phyloP scores from a whole-genome alignment of 2,888 invertebrate species.

The Mechanitis messenoides region DNA sequence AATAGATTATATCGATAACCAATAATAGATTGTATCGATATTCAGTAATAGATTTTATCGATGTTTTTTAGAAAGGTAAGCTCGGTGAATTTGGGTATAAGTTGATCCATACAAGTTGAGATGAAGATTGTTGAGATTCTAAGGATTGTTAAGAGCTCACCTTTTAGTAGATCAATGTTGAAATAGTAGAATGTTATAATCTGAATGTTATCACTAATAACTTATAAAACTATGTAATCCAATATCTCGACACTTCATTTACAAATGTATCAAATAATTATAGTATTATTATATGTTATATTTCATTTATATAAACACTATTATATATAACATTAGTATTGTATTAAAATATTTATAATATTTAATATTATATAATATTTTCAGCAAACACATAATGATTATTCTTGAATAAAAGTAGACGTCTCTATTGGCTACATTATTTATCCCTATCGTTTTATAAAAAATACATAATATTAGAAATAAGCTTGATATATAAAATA shows the following conservation, averaged over 20 bases:
- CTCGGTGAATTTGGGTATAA: not conserved
- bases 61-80: constrained; percentile 1
- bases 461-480: not conserved
- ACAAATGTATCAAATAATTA: too few species aligned
- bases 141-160: not conserved
- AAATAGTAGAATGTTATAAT: not conserved
- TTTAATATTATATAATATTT: too few species aligned
- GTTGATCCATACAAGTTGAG: not conserved
- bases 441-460: constrained; percentile 8
- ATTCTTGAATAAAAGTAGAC: constrained; percentile 19
- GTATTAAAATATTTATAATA: constrained; percentile 13
- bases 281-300: too few species aligned
- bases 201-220: not conserved
- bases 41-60: not conserved
- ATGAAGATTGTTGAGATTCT: not conserved
- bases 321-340: constrained; percentile 12
- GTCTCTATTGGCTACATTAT: constrained; percentile 22
- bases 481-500: too few species aligned
- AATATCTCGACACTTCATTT: too few species aligned
- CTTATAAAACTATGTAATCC: not conserved
- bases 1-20: not conserved
- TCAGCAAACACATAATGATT: constrained; percentile 28
- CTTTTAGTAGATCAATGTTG: not conserved
- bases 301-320: too few species aligned
- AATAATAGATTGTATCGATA: too few species aligned